Percentiles rank a stretch among this genome's conserved stretches.
Conservation (phyloP, 2,888 invertebrate genomes). For the Spatulosminthurus flaviceps region DNA sequence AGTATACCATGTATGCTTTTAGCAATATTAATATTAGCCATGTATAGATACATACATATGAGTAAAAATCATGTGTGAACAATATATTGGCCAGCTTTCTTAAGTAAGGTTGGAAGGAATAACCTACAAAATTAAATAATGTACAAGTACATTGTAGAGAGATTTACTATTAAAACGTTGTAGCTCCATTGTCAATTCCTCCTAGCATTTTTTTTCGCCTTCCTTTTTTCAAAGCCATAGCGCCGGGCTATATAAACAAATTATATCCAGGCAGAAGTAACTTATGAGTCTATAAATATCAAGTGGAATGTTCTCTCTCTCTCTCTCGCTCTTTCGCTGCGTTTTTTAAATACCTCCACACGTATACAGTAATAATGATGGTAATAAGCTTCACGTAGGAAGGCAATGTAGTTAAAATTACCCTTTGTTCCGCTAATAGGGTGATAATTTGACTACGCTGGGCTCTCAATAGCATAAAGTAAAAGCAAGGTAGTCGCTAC, state of each 20-base stretch:
- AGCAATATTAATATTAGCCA: no score
- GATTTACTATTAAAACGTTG: neutral
- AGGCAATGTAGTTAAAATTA: conserved; percentile 2
- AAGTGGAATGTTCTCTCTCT: neutral
- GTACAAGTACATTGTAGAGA: conserved; percentile 1
- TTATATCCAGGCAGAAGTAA: conserved; percentile 10
- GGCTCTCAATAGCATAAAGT: no score
- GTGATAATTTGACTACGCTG: conserved; percentile 40
- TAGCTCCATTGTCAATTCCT: conserved; percentile 11
- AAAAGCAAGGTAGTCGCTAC: no score
- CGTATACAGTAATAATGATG: neutral
- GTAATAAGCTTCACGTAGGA: neutral
- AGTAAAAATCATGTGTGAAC: no score
- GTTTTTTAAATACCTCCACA: conserved; percentile 7
- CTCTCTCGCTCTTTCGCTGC: no score
- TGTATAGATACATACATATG: no score
- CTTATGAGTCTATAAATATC: neutral
- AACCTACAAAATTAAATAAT: neutral
- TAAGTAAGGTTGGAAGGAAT: neutral
- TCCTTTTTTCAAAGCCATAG: no score
- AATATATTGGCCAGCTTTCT: no score
- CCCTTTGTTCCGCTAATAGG: conserved; percentile 5
- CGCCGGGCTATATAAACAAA: neutral
- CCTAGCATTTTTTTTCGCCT: neutral
- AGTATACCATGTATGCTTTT: no score